Conservation (phyloP, 2,888 invertebrate species). For the Stenichneumon culpator region DNA sequence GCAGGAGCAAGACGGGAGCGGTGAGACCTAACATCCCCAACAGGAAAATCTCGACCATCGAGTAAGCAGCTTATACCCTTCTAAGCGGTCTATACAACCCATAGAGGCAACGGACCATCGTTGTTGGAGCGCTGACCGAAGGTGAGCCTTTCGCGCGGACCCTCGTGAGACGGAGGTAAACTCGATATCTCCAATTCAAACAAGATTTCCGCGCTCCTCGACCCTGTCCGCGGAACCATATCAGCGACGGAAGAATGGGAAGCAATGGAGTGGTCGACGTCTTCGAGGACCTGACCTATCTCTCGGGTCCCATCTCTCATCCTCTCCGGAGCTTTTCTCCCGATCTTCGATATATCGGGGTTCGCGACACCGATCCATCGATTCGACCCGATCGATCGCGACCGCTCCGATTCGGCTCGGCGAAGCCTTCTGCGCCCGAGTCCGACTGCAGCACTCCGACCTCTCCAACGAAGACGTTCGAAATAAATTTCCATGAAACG, state of each 20-base stretch:
- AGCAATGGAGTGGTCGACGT: conserved; percentile 40
- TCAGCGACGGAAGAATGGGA: neutral
- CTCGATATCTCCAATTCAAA: conserved; percentile 79
- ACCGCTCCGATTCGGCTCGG: neutral
- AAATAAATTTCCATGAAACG: neutral
- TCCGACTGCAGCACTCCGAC: neutral
- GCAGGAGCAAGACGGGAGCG: conserved; percentile 15
- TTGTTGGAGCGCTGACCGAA: conserved; percentile 23
- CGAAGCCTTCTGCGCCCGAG: neutral
- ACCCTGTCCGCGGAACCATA: neutral
- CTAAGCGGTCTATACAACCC: conserved; percentile 55
- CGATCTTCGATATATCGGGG: neutral
- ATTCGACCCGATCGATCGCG: neutral
- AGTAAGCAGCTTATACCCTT: conserved; percentile 76
- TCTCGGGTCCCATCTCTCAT: neutral
- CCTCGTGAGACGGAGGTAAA: conserved; percentile 74
- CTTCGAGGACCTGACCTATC: conserved; percentile 20
- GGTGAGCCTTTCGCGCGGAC: conserved; percentile 18
- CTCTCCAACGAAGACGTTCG: neutral
- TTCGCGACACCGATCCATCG: neutral
- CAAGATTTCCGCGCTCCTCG: conserved; percentile 74
- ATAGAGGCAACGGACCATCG: neutral
- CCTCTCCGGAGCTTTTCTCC: neutral
- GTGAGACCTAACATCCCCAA: neutral
- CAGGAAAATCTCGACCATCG: conserved; percentile 18